Base-by-base conservation (phyloP, 2,888 invertebrate genomes). In the Maniola hyperantus region DNA sequence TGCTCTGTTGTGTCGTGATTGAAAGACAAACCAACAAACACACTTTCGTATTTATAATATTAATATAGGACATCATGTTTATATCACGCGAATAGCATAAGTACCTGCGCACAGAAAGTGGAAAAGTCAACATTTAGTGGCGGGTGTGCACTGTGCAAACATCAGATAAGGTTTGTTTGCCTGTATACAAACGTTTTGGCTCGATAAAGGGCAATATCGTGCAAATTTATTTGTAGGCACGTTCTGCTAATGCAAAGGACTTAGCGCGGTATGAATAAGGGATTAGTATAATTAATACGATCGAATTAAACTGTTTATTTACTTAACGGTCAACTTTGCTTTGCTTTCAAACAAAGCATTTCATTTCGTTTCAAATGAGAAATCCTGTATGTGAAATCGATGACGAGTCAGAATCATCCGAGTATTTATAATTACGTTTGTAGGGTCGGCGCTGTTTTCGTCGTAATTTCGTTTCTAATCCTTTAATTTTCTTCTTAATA, bases 141-240 rank as follows among this genome's bases (percentile, higher is more conserved):
- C 53, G 67, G 51, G 69, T 72, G 76, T 71, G 71, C 72, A 76
- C 68, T 72, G 76, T 71, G 71, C 72, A 76, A 72, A 77, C 71
- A 69, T 69, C 18, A 34, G 77, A 79, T 77, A 77, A 64, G 55
- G 57, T 10, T n/a, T 66, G 33, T 68, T 66, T 46, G 59, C 50
- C 59, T 39, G 55, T 53, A 60, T 13, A 26, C 50, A 42, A 50
- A 60, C 55, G 26, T 55, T 68, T 70, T 58, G 67, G 66, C 68
- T 53, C 71, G 73, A 73, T 71, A 71, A 67, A 69, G 69, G 70
- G 46, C 58, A 51, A 73, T 71, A 78, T 75, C 77, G 66, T 55
- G 34, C 48, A 34, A 59, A 51, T 65, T 66, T 74, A 78, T 75
- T 69, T 66, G 59, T 7, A 60, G 59, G 70, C 79, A 79, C 79